phyloP scores from a whole-genome alignment of 2,797 vertebrate species.

The Heteromormyrus szaboi region DNA sequence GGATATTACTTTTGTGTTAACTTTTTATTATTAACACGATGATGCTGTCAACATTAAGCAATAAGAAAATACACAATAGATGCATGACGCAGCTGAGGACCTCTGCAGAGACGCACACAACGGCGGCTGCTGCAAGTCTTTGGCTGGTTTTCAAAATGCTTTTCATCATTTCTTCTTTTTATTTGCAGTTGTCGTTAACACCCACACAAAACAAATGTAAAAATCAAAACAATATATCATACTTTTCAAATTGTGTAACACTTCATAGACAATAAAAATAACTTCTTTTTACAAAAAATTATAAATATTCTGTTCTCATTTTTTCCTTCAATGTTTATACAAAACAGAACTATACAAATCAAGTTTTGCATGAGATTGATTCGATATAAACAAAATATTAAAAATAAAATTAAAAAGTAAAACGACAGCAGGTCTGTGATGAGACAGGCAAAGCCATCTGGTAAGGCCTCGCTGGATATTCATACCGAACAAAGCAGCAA shows the following conservation, averaged over 20 bases:
- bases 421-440: conserved; percentile 64
- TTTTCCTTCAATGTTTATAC: conserved; percentile 61
- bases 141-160: conserved; percentile 80
- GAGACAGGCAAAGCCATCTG: conserved; percentile 46
- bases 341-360: conserved; percentile 66
- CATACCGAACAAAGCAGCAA: conserved; percentile 5
- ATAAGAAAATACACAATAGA: conserved; percentile 23
- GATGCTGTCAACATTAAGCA: conserved; percentile 24
- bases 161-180: conserved; percentile 71
- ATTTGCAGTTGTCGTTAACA: conserved; percentile 75
- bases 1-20: not conserved
- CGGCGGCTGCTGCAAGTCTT: conserved; percentile 70
- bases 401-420: conserved; percentile 71
- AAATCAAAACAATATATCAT: conserved; percentile 82
- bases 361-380: conserved; percentile 67
- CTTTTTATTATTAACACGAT: conserved; percentile 26
- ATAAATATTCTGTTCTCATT: conserved; percentile 82
- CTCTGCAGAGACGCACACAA: not conserved
- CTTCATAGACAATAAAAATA: conserved; percentile 92
- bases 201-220: conserved; percentile 82
- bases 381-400: conserved; percentile 80
- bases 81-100: not conserved
- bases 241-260: conserved; percentile 68
- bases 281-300: conserved; percentile 78
- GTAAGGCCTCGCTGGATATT: conserved; percentile 32